phyloP scores from a whole-genome alignment of 2,888 invertebrate species.

The Argyresthia goedartella region DNA sequence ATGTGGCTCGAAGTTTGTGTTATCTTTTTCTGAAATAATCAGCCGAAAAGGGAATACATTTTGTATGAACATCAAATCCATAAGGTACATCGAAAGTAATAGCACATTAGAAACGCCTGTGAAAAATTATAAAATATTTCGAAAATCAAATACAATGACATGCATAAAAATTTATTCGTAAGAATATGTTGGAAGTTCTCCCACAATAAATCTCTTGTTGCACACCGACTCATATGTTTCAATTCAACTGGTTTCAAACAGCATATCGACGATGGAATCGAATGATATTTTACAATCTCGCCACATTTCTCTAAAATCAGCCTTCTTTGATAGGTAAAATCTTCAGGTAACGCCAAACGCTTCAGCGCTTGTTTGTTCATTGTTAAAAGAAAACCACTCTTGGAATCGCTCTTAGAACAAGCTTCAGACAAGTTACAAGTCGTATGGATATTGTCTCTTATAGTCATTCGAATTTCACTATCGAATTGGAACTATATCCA shows the following conservation, averaged over 20 bases:
- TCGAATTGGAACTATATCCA: too few relatives aligned
- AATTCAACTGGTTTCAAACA: slow-evolving; percentile 76
- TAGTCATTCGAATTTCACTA: too few relatives aligned
- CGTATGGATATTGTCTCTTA: background rate
- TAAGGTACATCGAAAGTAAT: too few relatives aligned
- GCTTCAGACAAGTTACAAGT: slow-evolving; percentile 65
- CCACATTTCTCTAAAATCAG: slow-evolving; percentile 49
- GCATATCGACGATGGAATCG: slow-evolving; percentile 73
- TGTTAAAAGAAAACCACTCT: slow-evolving; percentile 66
- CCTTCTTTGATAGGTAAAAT: slow-evolving; percentile 59
- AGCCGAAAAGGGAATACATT: too few relatives aligned
- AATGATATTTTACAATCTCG: slow-evolving; percentile 67
- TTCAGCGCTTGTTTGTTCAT: slow-evolving; percentile 38
- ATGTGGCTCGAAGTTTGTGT: too few relatives aligned
- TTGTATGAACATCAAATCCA: too few relatives aligned
- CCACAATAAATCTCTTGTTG: slow-evolving; percentile 75
- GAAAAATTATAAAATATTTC: too few relatives aligned
- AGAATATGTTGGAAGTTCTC: slow-evolving; percentile 76
- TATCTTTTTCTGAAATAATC: too few relatives aligned
- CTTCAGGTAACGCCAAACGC: slow-evolving; percentile 40
- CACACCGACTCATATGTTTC: slow-evolving; percentile 82
- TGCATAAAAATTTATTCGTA: too few relatives aligned
- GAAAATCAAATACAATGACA: too few relatives aligned
- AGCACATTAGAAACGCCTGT: too few relatives aligned
- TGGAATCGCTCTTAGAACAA: slow-evolving; percentile 76